Percentiles rank a stretch among this genome's conserved stretches.
These are phyloP conservation scores for Epinephelus cyanopodus DNA, from an alignment of 2,113 vertebrate species.

Conservation along the genomic window DNA sequence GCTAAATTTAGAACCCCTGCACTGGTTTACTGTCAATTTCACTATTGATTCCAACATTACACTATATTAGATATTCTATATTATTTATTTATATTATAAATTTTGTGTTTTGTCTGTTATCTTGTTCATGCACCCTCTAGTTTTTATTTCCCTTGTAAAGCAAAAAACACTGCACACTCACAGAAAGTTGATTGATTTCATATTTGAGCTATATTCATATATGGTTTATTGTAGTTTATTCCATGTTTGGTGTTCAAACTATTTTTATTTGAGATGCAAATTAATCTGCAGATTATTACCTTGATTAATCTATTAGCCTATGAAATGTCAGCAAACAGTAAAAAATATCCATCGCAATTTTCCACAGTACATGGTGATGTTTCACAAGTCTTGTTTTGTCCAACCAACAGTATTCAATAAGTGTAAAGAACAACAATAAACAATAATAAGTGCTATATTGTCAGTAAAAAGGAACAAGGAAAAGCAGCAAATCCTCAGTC, in stretches of 20 bases:
- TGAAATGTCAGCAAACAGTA: too few species aligned
- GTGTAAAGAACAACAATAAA: too few species aligned
- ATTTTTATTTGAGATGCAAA: not conserved
- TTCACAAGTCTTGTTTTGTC: too few species aligned
- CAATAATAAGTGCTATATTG: too few species aligned
- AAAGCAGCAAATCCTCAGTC: too few species aligned
- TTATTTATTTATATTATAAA: not conserved
- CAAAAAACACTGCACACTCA: not conserved
- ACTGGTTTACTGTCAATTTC: constrained; percentile 26
- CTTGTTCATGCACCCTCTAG: not conserved
- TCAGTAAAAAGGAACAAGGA: too few species aligned
- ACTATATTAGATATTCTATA: not conserved
- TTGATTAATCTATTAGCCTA: too few species aligned
- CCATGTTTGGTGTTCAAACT: not conserved
- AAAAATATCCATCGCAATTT: too few species aligned
- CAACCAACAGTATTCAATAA: too few species aligned
- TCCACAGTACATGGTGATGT: too few species aligned
- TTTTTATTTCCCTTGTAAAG: not conserved
- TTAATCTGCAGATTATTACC: not conserved
- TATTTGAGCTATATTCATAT: not conserved
- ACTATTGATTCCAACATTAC: constrained; percentile 31
- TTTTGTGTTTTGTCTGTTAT: not conserved
- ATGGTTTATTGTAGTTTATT: not conserved
- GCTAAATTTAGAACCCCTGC: constrained; percentile 46
- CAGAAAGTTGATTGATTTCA: not conserved